Conservation (phyloP, 2,888 invertebrate genomes). For the Dasypolia templi region DNA sequence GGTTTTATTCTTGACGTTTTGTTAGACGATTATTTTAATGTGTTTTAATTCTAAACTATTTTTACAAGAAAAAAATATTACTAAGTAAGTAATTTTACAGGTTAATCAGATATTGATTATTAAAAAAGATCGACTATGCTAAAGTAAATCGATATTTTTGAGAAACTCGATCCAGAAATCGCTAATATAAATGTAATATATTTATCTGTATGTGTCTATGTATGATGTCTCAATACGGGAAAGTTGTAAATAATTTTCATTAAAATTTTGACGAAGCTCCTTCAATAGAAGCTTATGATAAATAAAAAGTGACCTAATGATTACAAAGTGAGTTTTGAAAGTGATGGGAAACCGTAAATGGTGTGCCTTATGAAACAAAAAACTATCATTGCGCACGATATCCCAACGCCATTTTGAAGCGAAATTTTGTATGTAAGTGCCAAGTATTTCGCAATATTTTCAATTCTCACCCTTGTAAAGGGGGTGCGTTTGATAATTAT, state of each 20-base stretch:
- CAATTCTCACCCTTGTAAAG: constrained; percentile 75
- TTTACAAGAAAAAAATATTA: not conserved
- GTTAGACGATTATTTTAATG: not conserved
- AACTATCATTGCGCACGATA: constrained; percentile 91
- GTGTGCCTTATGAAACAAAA: constrained; percentile 89
- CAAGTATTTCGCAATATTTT: constrained; percentile 90
- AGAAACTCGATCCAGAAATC: constrained; percentile 44
- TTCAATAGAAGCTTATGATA: constrained; percentile 71
- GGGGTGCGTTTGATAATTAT: constrained; percentile 75
- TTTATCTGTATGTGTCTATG: constrained; percentile 65
- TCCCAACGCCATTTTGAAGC: constrained; percentile 91
- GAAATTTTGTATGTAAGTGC: constrained; percentile 91
- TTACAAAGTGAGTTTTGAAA: constrained; percentile 79
- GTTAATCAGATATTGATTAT: not conserved
- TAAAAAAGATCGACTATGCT: constrained; percentile 39
- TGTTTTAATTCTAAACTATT: not conserved
- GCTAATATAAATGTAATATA: constrained; percentile 43
- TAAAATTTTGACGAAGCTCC: constrained; percentile 77
- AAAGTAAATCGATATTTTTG: constrained; percentile 7
- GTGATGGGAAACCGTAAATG: constrained; percentile 82
- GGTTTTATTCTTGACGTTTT: not conserved
- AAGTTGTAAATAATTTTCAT: constrained; percentile 89
- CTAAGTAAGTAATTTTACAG: not conserved
- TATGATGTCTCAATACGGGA: constrained; percentile 82
- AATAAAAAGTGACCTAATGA: constrained; percentile 80